Base-by-base conservation (phyloP, 2,888 invertebrate genomes). In the Caenorhabditis doughertyi region DNA sequence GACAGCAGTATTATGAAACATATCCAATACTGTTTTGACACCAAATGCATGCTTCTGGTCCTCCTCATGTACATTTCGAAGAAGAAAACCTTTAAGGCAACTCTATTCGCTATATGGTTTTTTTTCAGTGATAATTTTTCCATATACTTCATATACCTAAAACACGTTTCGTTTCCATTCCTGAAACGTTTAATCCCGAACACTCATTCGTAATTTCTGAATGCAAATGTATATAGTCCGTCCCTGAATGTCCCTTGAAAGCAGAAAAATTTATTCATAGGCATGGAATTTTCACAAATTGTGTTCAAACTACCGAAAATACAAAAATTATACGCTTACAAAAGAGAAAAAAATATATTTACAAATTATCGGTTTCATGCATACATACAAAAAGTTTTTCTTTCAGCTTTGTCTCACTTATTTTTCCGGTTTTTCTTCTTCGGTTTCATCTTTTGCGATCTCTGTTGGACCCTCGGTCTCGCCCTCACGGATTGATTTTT, bases 401-500 rank as follows among this genome's bases (percentile, higher is more conserved):
- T 60, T 60, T 42, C 18, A 47, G 18, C 2, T 4, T 13, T 18
- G 8, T 18, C 8, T 35, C 35, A 39, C n/a, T 25, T 53, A 35
- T 49, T 76, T 49, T 35, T 39, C 18, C 25, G 3, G 16, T 27
- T 49, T 18, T 11, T 3, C 27, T 27, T 39, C 27, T 29, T 62
- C 27, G 32, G 60, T 65, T 35, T 65, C 65, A 35, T 35, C 25
- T 32, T 65, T 51, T 16, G 1, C 32, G 39, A 44, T 80, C 64
- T 71, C 58, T 51, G 64, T 8, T 53, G 58, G 23, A 47, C 56
- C 51, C 21, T 65, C 64, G 2, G 64, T n/a, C 25, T 71, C 65
- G 18, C 25, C 51, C 16, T 76, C 76, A 29, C 76, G 65, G 13
- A 81, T 76, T 32, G 81, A 76, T 68, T 65, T 65, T 32, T 81